Evolutionary conservation across 2,888 invertebrate species (phyloP).

Genomic region (Sympetrum striolatum): DNA sequence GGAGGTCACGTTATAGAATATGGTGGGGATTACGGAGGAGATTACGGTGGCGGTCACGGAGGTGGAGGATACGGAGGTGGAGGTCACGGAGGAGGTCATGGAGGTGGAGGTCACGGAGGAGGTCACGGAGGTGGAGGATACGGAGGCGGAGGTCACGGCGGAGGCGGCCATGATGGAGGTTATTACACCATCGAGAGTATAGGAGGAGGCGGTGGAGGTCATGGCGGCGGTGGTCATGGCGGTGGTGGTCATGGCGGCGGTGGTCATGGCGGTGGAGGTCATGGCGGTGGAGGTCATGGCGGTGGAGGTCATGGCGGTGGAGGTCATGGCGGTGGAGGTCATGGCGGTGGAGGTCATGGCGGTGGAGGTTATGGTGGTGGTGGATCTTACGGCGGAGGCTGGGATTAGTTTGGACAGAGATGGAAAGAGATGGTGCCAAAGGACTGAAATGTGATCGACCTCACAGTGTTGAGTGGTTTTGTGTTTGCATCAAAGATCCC

Average conservation of each 20-base stretch:
- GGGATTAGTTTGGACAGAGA: not conserved
- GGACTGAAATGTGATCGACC: not conserved
- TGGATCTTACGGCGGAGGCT: not conserved
- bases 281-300: not conserved
- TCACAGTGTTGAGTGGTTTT: not conserved
- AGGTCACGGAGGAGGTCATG: not conserved
- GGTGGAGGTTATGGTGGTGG: not conserved
- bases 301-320: not conserved
- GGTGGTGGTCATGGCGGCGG: not conserved
- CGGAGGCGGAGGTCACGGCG: too few species aligned
- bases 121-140: too few species aligned
- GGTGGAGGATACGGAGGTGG: not conserved
- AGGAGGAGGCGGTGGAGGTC: not conserved
- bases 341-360: not conserved
- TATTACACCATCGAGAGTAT: not conserved
- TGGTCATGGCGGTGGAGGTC: not conserved
- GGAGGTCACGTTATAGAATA: not conserved
- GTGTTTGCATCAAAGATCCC: not conserved
- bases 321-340: not conserved
- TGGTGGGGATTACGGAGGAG: not conserved
- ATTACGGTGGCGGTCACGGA: not conserved
- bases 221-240: not conserved
- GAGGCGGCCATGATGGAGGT: not conserved
- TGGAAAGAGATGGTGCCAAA: not conserved
- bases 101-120: not conserved